Base-by-base conservation (phyloP, 2,888 invertebrate genomes). In the Drosophila monieri region DNA sequence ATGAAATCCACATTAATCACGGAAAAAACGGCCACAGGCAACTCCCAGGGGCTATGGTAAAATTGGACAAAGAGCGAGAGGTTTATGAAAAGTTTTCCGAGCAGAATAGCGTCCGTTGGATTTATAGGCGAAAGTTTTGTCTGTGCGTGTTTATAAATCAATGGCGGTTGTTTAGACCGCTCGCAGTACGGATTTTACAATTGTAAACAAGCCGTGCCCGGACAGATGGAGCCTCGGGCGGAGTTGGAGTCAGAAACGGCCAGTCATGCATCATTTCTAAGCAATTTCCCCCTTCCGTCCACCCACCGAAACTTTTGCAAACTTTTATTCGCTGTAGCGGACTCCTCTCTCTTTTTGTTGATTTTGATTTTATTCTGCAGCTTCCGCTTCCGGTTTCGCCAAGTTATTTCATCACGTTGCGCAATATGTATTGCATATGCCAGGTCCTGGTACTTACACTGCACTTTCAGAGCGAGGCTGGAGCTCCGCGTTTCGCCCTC, bases 401-500 rank as follows among this genome's bases (percentile, higher is more conserved):
- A 77, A 75, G 79, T 65, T 73, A 73, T 70, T 78, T 55, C 77
- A 72, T 70, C 75, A 73, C 61, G 74, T 67, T 58, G 53, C 41
- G n/a, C 15, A 37, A 18, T 35, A 44, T 67, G 43, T 56, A 21
- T 58, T 56, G 46, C 53, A 55, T 74, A 59, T 52, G 12, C 37
- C 44, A 58, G 43, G 47, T 60, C 58, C 62, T 62, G 69, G 69
- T 58, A 94, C 96, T 96, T 93, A 97, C 97, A 96, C 91, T 96
- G 94, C 77, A 97, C 94, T 90, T 93, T 94, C 53, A 97, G 92
- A 59, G 94, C 93, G 66, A 96, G 92, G 6, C 96, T 94, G 56
- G 95, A 94, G 89, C 97, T 97, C 76, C 95, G 93, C 3, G 95
- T 95, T 89, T 95, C 95, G 48, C 97, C 97, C 89, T 97, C 96